Conservation (phyloP, 2,888 invertebrate species). For the Argyresthia goedartella region DNA sequence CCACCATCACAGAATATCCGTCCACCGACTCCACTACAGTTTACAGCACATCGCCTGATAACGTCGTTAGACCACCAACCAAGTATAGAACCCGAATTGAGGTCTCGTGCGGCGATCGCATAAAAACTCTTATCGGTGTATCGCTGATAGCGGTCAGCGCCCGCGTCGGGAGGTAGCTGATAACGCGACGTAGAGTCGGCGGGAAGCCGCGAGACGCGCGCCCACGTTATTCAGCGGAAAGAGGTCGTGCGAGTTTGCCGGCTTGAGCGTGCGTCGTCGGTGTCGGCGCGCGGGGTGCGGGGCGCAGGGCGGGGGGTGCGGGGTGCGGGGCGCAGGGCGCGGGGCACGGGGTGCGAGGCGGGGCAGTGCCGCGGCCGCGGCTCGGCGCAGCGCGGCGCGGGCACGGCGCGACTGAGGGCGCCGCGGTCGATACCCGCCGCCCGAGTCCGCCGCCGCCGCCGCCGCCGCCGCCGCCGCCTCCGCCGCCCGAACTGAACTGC, state of each 20-base stretch:
- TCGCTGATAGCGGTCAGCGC: background rate
- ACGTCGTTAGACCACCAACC: background rate
- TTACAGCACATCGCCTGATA: background rate
- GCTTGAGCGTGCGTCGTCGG: constrained; percentile 22
- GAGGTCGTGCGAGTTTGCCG: constrained; percentile 69
- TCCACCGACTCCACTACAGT: background rate
- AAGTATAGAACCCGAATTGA: background rate
- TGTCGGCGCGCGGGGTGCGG: constrained; percentile 12
- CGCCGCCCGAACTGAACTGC: constrained; percentile 31
- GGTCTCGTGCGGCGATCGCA: background rate
- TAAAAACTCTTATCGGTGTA: background rate
- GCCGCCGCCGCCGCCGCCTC: constrained; percentile 25
- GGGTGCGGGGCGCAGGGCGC: no score
- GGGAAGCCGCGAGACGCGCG: constrained; percentile 52
- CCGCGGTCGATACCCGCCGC: constrained; percentile 54
- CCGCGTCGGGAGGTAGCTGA: no score
- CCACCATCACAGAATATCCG: background rate
- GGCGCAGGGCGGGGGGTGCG: constrained; percentile 33
- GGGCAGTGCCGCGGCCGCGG: constrained; percentile 56
- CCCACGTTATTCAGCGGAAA: constrained; percentile 66
- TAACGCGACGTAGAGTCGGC: constrained; percentile 55
- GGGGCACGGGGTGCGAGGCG: no score
- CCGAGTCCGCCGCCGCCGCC: no score
- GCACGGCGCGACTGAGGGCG: constrained; percentile 68
- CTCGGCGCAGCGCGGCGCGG: constrained; percentile 69